Base-by-base conservation (phyloP, 1,140 invertebrate genomes). In the Lordiphosa clarofinis region DNA sequence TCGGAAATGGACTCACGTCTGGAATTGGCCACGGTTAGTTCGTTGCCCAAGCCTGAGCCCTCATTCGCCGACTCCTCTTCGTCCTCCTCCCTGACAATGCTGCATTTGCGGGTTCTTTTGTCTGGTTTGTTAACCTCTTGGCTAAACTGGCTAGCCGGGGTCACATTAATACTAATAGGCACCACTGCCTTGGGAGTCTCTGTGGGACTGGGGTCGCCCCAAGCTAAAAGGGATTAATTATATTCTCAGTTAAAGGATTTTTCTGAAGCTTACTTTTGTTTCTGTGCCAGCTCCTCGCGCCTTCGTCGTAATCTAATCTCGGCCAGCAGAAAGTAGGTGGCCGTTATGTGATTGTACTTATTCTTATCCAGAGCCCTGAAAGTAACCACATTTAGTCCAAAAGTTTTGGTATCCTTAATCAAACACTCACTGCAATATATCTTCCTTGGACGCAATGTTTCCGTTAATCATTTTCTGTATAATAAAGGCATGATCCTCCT, bases 341-440 rank as follows among this genome's bases (percentile, higher is more conserved):
- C 98, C 28, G 98, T 99, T 69, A 99, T 95, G 89, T 99, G 97
- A 90, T 98, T 98, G 90, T 99, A 99, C 84, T 97, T 96, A 91
- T 99, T 97, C 87, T 95, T 96, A 86, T 99, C 96, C 62, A 99
- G 90, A 52, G 96, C 95, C 70, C 96, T 97, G 87, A 10, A 91
- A 91, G 38, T n/a, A n/a, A n/a, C n/a, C n/a, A n/a, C n/a, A n/a
- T n/a, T n/a, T n/a, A n/a, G n/a, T n/a, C n/a, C n/a, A n/a, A n/a
- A n/a, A n/a, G n/a, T n/a, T n/a, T n/a, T n/a, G n/a, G n/a, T n/a
- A n/a, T n/a, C n/a, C n/a, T n/a, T n/a, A n/a, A n/a, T n/a, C n/a
- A n/a, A 19, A 19, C 46, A 68, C 93, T 92, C 88, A 96, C 94
- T 97, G 95, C 68, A 96, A 89, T 72, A 98, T 98, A 90, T 98